Evolutionary conservation across 2,888 invertebrate genomes (phyloP).

Genomic region (Halocaridina rubra): DNA sequence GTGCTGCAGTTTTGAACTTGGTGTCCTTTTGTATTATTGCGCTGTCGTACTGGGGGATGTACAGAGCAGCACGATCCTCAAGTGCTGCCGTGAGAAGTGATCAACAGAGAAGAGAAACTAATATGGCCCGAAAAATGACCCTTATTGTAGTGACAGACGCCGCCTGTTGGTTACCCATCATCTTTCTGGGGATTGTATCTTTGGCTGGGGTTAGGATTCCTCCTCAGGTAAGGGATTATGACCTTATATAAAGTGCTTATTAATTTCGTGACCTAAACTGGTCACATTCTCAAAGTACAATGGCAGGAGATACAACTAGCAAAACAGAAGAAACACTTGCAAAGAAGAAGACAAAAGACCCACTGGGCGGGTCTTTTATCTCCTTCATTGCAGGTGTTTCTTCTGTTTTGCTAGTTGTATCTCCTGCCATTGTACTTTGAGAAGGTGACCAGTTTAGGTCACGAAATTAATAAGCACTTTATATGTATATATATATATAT

Average conservation of each 20-base stretch:
- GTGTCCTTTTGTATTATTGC: constrained; percentile 70
- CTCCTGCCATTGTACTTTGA: too few species aligned
- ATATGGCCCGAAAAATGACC: constrained; percentile 71
- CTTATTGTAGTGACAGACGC: constrained; percentile 72
- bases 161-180: constrained; percentile 72
- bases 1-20: constrained; percentile 69
- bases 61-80: constrained; percentile 70
- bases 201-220: constrained; percentile 70
- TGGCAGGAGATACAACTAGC: too few species aligned
- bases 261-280: neutral
- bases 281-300: too few species aligned
- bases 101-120: constrained; percentile 19
- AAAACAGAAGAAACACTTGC: neutral
- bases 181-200: constrained; percentile 70
- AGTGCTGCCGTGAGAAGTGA: constrained; percentile 67
- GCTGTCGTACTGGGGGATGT: constrained; percentile 71
- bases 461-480: too few species aligned
- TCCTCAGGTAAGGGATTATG: constrained; percentile 67
- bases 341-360: neutral
- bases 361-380: neutral
- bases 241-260: neutral
- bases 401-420: too few species aligned
- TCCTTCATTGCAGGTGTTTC: neutral
- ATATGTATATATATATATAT: neutral
- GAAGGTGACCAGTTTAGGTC: too few species aligned